phyloP scores from a whole-genome alignment of 2,888 invertebrate species.

The Tinea pellionella region DNA sequence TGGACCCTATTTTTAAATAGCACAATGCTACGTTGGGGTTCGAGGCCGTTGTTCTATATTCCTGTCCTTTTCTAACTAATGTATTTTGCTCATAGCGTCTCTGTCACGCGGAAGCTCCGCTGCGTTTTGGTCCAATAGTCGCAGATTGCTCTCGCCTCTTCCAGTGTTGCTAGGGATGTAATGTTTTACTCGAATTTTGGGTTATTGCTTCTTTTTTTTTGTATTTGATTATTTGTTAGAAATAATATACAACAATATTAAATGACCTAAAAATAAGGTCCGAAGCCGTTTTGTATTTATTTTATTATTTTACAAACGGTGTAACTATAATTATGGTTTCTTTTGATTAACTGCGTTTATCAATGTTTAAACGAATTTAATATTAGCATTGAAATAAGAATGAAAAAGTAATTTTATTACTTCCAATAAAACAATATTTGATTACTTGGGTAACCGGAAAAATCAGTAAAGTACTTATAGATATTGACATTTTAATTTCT shows the following conservation, averaged over 20 bases:
- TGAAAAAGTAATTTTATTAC: too few relatives aligned
- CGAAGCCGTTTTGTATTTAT: too few relatives aligned
- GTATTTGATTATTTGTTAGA: not conserved
- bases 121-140: slow-evolving; percentile 34
- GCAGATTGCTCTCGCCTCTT: slow-evolving; percentile 32
- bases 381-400: too few relatives aligned
- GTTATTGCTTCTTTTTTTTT: not conserved
- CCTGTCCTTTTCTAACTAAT: slow-evolving; percentile 27
- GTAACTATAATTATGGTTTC: too few relatives aligned
- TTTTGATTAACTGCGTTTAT: too few relatives aligned
- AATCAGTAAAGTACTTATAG: too few relatives aligned
- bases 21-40: not conserved
- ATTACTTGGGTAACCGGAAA: too few relatives aligned
- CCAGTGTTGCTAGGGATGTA: not conserved
- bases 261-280: not conserved
- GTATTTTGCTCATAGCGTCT: slow-evolving; percentile 21
- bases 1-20: not conserved
- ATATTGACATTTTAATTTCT: too few relatives aligned
- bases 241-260: not conserved
- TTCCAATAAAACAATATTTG: too few relatives aligned
- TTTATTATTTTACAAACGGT: too few relatives aligned
- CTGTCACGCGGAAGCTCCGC: slow-evolving; percentile 32
- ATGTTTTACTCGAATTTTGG: not conserved
- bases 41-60: slow-evolving; percentile 23
- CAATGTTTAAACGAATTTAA: too few relatives aligned